Conservation (phyloP, 37 sponge, comb jelly and placozoan genomes). For the Mnemiopsis leidyi region DNA sequence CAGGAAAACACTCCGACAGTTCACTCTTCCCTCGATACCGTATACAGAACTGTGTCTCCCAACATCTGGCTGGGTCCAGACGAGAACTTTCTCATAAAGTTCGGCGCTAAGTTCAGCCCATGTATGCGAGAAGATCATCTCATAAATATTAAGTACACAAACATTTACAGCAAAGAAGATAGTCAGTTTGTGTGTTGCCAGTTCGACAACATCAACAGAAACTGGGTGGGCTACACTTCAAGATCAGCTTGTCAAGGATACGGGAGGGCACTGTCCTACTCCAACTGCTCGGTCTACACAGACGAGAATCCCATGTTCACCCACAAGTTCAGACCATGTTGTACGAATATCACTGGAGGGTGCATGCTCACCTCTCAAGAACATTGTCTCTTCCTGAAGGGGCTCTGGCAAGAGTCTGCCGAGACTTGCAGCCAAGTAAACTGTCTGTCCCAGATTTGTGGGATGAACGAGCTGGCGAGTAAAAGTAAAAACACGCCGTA, state of each 20-base stretch:
- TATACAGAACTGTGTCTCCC: background rate
- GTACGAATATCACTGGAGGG: slow-evolving; percentile 79
- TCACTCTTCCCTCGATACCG: background rate
- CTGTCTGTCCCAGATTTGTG: slow-evolving; percentile 85
- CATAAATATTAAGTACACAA: slow-evolving; percentile 66
- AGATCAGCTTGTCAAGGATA: background rate
- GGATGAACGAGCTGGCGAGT: slow-evolving; percentile 73
- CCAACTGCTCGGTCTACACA: slow-evolving; percentile 38
- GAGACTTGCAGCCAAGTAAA: slow-evolving; percentile 80
- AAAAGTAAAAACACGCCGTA: slow-evolving; percentile 63
- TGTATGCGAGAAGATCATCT: slow-evolving; percentile 90
- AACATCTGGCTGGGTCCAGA: slow-evolving; percentile 92
- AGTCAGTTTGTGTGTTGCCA: slow-evolving; percentile 40
- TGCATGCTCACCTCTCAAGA: slow-evolving; percentile 74
- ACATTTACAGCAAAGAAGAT: background rate
- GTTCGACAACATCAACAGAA: slow-evolving; percentile 16
- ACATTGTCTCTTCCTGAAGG: slow-evolving; percentile 72
- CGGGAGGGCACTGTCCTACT: background rate
- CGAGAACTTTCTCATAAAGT: slow-evolving; percentile 72
- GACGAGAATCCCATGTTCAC: slow-evolving; percentile 37
- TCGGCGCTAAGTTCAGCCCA: slow-evolving; percentile 89
- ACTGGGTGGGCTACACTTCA: slow-evolving; percentile 29
- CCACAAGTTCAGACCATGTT: slow-evolving; percentile 84
- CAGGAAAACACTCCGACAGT: slow-evolving; percentile 31
- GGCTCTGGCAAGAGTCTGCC: slow-evolving; percentile 68